A percentile compares a stretch with the other conserved stretches of the same genome.
Conservation (phyloP, 1,140 invertebrate species). For the Drosophila pachea region DNA sequence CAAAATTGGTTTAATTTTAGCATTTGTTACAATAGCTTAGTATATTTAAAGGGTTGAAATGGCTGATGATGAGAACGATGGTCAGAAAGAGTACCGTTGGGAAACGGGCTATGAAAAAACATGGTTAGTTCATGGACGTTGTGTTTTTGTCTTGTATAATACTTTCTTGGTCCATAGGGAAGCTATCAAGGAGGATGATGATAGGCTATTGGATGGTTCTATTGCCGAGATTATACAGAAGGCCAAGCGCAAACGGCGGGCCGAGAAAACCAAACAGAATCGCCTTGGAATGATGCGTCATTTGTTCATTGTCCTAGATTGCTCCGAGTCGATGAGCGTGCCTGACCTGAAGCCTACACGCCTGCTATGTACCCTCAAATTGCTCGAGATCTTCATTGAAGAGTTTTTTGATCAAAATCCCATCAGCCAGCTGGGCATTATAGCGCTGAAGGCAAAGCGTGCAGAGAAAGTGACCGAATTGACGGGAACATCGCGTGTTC, state of each 20-base stretch:
- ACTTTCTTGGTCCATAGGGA: conserved; percentile 84
- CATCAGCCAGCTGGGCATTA: conserved; percentile 96
- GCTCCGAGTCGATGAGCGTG: conserved; percentile 94
- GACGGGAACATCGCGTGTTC: conserved; percentile 90
- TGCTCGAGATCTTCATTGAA: conserved; percentile 95
- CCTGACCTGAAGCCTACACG: conserved; percentile 98
- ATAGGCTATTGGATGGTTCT: conserved; percentile 92
- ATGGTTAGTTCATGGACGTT: conserved; percentile 83
- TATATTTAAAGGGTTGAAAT: conserved; percentile 25
- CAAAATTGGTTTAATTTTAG: not conserved
- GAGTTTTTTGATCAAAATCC: conserved; percentile 99
- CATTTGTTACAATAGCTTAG: not conserved
- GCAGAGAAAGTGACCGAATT: conserved; percentile 95
- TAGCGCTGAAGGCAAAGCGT: conserved; percentile 94
- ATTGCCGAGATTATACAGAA: conserved; percentile 94
- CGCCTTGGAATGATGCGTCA: conserved; percentile 98
- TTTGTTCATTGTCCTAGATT: conserved; percentile 93
- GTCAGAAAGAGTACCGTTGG: conserved; percentile 96
- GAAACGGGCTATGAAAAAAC: conserved; percentile 98
- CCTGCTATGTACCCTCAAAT: conserved; percentile 92
- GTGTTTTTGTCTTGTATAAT: not conserved
- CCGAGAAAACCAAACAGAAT: conserved; percentile 85
- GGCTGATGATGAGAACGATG: conserved; percentile 88
- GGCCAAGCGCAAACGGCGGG: conserved; percentile 88
- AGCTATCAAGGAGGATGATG: conserved; percentile 96